Evolutionary conservation across 2,888 invertebrate genomes (phyloP).

Genomic region (Netelia virgata): DNA sequence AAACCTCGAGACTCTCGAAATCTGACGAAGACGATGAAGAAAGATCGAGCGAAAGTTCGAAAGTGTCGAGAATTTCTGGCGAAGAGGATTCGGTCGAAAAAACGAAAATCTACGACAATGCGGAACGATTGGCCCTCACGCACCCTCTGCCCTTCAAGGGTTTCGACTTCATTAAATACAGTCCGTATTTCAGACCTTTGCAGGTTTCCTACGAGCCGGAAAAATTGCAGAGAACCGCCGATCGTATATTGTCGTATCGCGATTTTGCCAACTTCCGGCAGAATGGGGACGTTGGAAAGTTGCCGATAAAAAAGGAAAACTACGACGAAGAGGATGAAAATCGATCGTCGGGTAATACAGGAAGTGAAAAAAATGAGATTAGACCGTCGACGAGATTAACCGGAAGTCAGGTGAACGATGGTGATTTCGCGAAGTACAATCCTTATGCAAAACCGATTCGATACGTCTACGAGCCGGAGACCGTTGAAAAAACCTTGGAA

Average conservation of each 20-base stretch:
- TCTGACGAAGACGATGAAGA: background rate
- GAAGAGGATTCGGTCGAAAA: conserved; percentile 12
- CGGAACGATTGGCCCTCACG: background rate
- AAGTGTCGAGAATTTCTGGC: conserved; percentile 30
- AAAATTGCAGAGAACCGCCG: conserved; percentile 71
- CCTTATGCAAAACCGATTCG: conserved; percentile 78
- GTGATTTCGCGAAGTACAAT: conserved; percentile 71
- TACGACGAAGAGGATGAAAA: conserved; percentile 20
- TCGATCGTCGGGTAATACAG: background rate
- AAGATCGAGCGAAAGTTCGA: background rate
- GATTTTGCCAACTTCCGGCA: conserved; percentile 9
- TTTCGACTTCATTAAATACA: conserved; percentile 74
- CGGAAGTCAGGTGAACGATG: conserved; percentile 31
- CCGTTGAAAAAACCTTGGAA: conserved; percentile 67
- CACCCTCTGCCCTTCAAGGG: conserved; percentile 36
- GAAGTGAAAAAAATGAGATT: background rate
- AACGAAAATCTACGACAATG: background rate
- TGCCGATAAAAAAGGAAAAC: background rate
- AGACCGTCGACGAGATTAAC: conserved; percentile 7
- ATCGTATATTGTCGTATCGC: conserved; percentile 56
- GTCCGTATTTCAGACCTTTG: conserved; percentile 78
- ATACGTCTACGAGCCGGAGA: conserved; percentile 74
- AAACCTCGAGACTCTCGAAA: background rate
- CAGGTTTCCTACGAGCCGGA: conserved; percentile 75
- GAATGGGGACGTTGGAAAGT: background rate